Evolutionary conservation across 2,888 invertebrate genomes (phyloP).

Genomic region (Eristalis arbustorum): DNA sequence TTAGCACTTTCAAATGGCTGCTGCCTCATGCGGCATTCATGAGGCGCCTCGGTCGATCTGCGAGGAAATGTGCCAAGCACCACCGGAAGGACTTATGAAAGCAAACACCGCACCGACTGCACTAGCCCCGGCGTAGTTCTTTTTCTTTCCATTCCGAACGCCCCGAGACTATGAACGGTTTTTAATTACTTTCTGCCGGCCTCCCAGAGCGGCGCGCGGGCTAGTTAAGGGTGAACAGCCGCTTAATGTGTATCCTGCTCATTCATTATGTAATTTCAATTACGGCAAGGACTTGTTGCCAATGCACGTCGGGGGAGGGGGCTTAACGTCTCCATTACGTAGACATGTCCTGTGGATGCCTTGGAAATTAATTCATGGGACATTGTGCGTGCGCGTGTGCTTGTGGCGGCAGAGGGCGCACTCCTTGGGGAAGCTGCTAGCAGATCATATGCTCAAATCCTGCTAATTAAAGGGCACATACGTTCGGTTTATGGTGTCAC

Average conservation of each 20-base stretch:
- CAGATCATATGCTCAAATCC: not conserved
- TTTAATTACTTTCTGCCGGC: not conserved
- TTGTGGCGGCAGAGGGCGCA: not conserved
- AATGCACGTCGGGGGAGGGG: not conserved
- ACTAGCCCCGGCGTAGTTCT: not conserved
- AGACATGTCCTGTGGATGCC: not conserved
- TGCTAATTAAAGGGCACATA: not conserved
- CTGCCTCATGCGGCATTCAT: constrained; percentile 2
- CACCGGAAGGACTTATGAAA: not conserved
- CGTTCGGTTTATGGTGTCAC: constrained; percentile 1
- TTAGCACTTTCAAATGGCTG: not conserved
- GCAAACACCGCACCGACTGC: not conserved
- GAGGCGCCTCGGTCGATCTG: not conserved
- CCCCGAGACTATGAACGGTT: not conserved
- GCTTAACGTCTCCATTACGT: not conserved
- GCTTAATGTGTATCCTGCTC: not conserved
- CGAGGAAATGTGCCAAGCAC: not conserved
- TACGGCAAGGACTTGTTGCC: constrained; percentile 24
- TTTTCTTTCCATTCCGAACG: not conserved
- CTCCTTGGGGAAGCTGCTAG: not conserved
- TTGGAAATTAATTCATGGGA: not conserved
- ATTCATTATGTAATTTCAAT: constrained; percentile 60
- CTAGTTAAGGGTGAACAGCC: not conserved
- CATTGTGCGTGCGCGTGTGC: not conserved
- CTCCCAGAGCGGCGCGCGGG: not conserved